phyloP scores from a whole-genome alignment of 2,888 invertebrate species.

The Ecliptopera silaceata region DNA sequence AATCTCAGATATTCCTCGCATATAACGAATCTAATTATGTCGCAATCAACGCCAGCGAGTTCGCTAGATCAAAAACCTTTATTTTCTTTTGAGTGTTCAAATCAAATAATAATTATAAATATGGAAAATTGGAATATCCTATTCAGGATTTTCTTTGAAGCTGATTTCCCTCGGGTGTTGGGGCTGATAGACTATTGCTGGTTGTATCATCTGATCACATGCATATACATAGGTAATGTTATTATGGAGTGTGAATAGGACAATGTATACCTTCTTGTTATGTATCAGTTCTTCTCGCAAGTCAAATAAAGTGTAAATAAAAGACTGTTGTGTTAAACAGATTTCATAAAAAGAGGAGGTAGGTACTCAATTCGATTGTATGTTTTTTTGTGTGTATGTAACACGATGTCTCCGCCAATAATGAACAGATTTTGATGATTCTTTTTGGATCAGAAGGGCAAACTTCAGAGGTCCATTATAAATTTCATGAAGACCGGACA shows the following conservation, averaged over 20 bases:
- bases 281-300: neutral
- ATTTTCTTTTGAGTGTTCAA: neutral
- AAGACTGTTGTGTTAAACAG: no score
- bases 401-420: no score
- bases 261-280: conserved; percentile 1
- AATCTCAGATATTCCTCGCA: no score
- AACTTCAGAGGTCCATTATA: no score
- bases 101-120: conserved; percentile 10
- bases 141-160: conserved; percentile 16
- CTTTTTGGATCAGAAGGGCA: no score
- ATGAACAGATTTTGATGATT: no score
- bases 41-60: neutral
- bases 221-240: conserved; percentile 4
- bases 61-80: neutral
- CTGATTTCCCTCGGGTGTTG: conserved; percentile 20
- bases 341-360: no score
- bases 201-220: conserved; percentile 6
- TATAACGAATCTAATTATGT: neutral
- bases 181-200: neutral
- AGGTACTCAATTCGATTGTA: no score
- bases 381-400: no score
- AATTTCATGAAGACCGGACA: no score
- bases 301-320: neutral
- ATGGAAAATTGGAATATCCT: conserved; percentile 19
- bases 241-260: conserved; percentile 9